A percentile compares a stretch with the other conserved stretches of the same genome.
Evolutionary conservation across 2,113 vertebrate species (phyloP).

Genomic region (Baryphthengus martii): DNA sequence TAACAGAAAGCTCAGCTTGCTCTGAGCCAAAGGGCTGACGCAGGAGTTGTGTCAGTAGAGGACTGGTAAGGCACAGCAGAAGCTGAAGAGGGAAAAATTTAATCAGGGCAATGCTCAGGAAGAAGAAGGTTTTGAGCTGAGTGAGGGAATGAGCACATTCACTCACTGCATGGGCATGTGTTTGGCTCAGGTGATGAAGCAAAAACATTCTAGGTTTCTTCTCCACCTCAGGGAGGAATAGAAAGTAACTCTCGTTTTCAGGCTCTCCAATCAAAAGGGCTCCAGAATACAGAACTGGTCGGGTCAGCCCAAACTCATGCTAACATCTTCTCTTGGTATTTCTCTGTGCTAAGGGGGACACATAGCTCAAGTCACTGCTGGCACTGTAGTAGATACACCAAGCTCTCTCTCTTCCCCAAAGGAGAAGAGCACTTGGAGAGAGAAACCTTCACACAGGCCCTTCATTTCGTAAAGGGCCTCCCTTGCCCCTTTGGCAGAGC

Average conservation of each 20-base stretch:
- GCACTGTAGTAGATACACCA: neutral
- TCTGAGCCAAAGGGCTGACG: neutral
- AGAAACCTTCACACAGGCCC: neutral
- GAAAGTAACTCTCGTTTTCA: neutral
- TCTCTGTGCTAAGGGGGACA: neutral
- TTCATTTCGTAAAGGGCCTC: neutral
- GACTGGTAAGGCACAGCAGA: neutral
- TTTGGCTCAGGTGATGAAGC: neutral
- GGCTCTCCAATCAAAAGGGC: neutral
- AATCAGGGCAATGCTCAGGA: neutral
- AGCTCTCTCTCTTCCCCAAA: neutral
- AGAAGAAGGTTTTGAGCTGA: neutral
- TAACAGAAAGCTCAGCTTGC: neutral
- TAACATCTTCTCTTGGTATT: neutral
- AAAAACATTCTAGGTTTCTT: neutral
- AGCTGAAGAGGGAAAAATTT: neutral
- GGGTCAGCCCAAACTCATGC: neutral
- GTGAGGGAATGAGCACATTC: neutral
- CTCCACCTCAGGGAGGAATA: neutral
- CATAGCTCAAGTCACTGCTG: neutral
- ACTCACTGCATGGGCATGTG: neutral
- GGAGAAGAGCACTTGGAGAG: neutral
- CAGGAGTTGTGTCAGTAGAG: neutral
- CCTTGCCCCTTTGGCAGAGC: neutral
- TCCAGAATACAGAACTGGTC: neutral